Percentiles rank a stretch among this genome's conserved stretches.
phyloP scores from a whole-genome alignment of 2,888 invertebrate species.

The Andrena flavipes region DNA sequence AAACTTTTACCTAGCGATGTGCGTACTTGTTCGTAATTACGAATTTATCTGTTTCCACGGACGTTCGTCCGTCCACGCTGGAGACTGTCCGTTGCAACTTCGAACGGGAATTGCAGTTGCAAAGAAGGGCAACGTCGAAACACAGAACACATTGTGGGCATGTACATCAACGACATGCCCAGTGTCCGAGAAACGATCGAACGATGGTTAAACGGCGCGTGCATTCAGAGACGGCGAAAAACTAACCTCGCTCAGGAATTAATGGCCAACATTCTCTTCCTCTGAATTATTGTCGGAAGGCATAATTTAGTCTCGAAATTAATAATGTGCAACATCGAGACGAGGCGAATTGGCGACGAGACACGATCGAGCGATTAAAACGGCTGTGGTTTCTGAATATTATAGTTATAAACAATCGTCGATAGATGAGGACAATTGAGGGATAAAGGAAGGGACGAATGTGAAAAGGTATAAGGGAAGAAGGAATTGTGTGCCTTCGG shows the following conservation, averaged over 20 bases:
- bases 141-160: slow-evolving; percentile 16
- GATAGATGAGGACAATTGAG: too few species aligned
- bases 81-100: slow-evolving; percentile 49
- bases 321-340: neutral
- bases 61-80: neutral
- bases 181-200: slow-evolving; percentile 45
- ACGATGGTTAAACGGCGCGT: slow-evolving; percentile 18
- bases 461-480: too few species aligned
- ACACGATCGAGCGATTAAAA: neutral
- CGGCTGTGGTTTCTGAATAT: neutral
- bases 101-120: slow-evolving; percentile 29
- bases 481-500: too few species aligned
- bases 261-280: slow-evolving; percentile 14
- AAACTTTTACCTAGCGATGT: slow-evolving; percentile 4
- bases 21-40: slow-evolving; percentile 23
- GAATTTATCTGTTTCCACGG: slow-evolving; percentile 30
- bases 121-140: slow-evolving; percentile 64
- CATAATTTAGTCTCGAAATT: slow-evolving; percentile 13
- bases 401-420: too few species aligned
- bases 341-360: neutral
- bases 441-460: too few species aligned
- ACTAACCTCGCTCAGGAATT: slow-evolving; percentile 39
- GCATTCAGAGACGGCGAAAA: slow-evolving; percentile 19
- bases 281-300: slow-evolving; percentile 3
- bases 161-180: slow-evolving; percentile 39